Conservation (phyloP, 1,140 invertebrate species). For the Telenomus remus region DNA sequence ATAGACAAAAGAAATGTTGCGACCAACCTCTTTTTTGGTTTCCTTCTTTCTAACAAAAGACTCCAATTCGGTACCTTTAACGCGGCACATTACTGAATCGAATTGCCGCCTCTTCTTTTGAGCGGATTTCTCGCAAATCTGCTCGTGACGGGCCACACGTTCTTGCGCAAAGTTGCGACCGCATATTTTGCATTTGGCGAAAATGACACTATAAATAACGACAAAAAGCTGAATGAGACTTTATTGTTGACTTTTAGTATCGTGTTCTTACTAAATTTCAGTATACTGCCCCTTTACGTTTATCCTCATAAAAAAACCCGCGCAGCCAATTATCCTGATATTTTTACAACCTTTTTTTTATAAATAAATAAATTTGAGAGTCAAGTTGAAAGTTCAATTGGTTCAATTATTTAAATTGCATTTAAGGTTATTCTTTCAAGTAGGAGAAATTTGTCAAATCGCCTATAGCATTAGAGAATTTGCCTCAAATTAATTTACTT, state of each 20-base stretch:
- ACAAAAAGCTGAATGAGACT: constrained; percentile 40
- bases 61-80: constrained; percentile 91
- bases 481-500: no score
- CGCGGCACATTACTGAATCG: constrained; percentile 88
- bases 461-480: no score
- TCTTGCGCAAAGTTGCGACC: constrained; percentile 86
- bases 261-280: constrained; percentile 35
- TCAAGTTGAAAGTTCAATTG: constrained; percentile 32
- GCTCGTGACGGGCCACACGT: constrained; percentile 85
- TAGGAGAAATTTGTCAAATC: not conserved
- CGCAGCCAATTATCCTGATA: constrained; percentile 42
- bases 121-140: constrained; percentile 85
- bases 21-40: constrained; percentile 32
- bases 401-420: constrained; percentile 22
- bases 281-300: constrained; percentile 13
- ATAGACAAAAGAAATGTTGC: not conserved
- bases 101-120: constrained; percentile 90
- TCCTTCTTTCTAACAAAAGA: constrained; percentile 77
- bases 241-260: constrained; percentile 46
- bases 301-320: constrained; percentile 28
- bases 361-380: constrained; percentile 36
- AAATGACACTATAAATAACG: constrained; percentile 65
- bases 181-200: constrained; percentile 80
- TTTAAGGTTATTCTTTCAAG: constrained; percentile 7
- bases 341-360: constrained; percentile 15